Percentiles rank a stretch among this genome's conserved stretches.
phyloP scores from a whole-genome alignment of 2,113 vertebrate species.

The Tetrax tetrax region DNA sequence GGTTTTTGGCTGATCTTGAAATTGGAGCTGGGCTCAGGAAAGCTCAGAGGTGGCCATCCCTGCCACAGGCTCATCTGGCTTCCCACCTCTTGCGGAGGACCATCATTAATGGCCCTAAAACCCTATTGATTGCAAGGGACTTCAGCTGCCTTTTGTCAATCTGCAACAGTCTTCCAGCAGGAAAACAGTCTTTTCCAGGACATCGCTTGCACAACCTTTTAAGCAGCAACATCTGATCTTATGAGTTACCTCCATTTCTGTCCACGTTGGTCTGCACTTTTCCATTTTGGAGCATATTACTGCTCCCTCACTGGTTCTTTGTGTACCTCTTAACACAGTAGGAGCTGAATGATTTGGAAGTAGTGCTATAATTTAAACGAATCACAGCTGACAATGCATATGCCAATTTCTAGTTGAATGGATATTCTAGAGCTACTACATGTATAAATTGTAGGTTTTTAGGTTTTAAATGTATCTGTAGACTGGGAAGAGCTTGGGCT shows the following conservation, averaged over 20 bases:
- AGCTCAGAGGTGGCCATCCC: background rate
- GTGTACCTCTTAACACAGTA: background rate
- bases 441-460: background rate
- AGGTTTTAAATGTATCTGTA: background rate
- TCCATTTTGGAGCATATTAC: background rate
- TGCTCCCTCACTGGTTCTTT: background rate
- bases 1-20: background rate
- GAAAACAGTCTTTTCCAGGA: background rate
- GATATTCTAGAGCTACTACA: background rate
- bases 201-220: background rate
- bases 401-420: background rate
- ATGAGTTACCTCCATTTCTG: background rate
- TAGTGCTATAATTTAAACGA: slow-evolving; percentile 24
- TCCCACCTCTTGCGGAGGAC: background rate
- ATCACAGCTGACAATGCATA: background rate
- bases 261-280: background rate
- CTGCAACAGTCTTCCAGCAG: background rate
- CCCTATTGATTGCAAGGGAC: background rate
- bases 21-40: background rate
- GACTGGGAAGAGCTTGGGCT: background rate
- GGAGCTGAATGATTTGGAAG: background rate
- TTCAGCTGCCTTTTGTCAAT: background rate
- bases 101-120: background rate
- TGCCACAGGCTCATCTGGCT: background rate
- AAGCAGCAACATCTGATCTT: background rate